These are phyloP conservation scores for Aplodontia rufa DNA, from an alignment of 2,113 vertebrate genomes.

Conservation along the genomic window DNA sequence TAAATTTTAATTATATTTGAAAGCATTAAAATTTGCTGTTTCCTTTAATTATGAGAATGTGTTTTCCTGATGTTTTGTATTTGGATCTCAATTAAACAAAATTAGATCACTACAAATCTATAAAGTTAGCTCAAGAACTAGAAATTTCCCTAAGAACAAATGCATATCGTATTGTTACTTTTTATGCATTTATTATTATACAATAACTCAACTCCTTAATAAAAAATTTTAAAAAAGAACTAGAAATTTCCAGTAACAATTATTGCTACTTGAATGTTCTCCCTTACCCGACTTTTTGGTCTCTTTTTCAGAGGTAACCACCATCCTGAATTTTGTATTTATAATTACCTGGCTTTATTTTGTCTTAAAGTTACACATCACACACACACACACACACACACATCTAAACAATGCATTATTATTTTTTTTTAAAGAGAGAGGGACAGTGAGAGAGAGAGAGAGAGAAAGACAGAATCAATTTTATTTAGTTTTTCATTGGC, in stretches of 20 bases:
- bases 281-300: not conserved
- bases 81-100: constrained; percentile 46
- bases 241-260: constrained; percentile 1
- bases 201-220: too few species aligned
- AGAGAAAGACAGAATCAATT: too few species aligned
- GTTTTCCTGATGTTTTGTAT: constrained; percentile 15
- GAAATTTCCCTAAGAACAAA: not conserved
- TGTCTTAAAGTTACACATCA: not conserved
- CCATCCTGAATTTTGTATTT: not conserved
- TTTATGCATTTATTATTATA: too few species aligned
- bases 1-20: constrained; percentile 36
- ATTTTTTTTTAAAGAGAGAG: too few species aligned
- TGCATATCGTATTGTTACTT: too few species aligned
- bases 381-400: not conserved
- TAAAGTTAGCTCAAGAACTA: constrained; percentile 8
- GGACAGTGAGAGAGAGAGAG: too few species aligned
- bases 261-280: not conserved
- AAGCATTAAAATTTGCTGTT: constrained; percentile 32
- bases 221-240: not conserved
- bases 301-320: not conserved
- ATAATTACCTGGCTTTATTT: not conserved
- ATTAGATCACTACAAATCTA: constrained; percentile 1
- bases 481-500: too few species aligned
- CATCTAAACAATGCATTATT: not conserved
- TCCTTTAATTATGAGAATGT: constrained; percentile 30